These are phyloP conservation scores for Sphecodes monilicornis DNA, from an alignment of 2,888 invertebrate genomes.

Conservation along the genomic window DNA sequence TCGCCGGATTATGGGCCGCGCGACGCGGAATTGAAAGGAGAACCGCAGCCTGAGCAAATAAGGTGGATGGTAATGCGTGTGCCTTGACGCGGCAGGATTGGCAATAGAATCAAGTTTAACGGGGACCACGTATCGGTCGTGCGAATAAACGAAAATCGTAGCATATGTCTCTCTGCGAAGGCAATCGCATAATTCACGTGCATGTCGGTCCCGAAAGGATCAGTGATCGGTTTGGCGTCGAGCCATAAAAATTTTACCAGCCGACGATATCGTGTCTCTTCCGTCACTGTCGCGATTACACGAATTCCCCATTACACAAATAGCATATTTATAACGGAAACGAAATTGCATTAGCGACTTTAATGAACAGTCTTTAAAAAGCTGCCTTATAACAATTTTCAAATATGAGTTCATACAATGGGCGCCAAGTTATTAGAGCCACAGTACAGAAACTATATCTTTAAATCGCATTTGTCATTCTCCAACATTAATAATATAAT, in stretches of 20 bases:
- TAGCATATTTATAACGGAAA: neutral
- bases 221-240: constrained; percentile 33
- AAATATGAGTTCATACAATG: too few species aligned
- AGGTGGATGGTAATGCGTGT: constrained; percentile 33
- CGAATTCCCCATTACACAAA: neutral
- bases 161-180: constrained; percentile 55
- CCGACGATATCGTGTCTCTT: constrained; percentile 4
- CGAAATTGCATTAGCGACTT: neutral
- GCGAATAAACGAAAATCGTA: constrained; percentile 34
- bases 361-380: neutral
- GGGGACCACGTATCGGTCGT: constrained; percentile 14
- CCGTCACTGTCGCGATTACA: neutral
- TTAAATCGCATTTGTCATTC: too few species aligned
- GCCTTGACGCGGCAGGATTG: constrained; percentile 27
- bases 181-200: constrained; percentile 57
- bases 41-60: constrained; percentile 71
- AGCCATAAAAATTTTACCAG: constrained; percentile 12
- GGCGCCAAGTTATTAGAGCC: too few species aligned
- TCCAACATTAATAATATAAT: too few species aligned
- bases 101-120: constrained; percentile 29
- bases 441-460: too few species aligned
- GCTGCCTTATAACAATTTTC: neutral
- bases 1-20: constrained; percentile 76
- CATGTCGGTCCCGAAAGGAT: constrained; percentile 23
- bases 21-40: constrained; percentile 67